Percentiles rank a stretch among this genome's conserved stretches.
Evolutionary conservation across 2,113 vertebrate genomes (phyloP).

Genomic region (Hydrochoerus hydrochaeris): DNA sequence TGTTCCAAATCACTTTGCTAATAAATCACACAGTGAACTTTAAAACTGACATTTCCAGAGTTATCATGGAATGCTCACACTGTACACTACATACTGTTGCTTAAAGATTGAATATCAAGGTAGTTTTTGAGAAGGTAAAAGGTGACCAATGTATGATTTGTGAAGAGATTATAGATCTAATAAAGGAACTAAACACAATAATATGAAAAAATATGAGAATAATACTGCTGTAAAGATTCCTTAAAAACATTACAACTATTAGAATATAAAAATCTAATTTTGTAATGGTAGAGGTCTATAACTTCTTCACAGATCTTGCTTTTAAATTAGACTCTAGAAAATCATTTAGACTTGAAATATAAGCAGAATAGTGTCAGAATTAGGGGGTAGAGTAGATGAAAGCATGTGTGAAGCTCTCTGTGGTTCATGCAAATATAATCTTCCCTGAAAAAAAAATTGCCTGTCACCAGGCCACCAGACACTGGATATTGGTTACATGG

Average conservation of each 20-base stretch:
- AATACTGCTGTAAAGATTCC: background rate
- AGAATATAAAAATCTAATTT: background rate
- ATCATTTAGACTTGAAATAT: background rate
- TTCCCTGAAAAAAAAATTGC: background rate
- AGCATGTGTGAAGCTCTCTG: background rate
- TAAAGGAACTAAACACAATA: background rate
- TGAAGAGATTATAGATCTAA: background rate
- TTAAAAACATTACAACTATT: background rate
- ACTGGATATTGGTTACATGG: background rate
- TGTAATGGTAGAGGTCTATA: background rate
- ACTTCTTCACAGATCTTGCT: background rate
- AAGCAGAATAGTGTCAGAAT: background rate
- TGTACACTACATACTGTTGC: background rate
- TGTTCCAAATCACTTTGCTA: background rate
- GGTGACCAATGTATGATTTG: background rate
- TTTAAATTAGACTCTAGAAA: background rate
- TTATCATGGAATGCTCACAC: background rate
- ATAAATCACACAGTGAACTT: background rate
- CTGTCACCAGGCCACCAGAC: background rate
- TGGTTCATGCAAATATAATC: background rate
- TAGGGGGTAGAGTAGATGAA: background rate
- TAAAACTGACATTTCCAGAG: background rate
- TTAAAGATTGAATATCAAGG: background rate
- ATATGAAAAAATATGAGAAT: background rate
- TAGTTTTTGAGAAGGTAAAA: background rate